Conservation (phyloP, 2,113 vertebrate species). For the Campylomormyrus tamandua region DNA sequence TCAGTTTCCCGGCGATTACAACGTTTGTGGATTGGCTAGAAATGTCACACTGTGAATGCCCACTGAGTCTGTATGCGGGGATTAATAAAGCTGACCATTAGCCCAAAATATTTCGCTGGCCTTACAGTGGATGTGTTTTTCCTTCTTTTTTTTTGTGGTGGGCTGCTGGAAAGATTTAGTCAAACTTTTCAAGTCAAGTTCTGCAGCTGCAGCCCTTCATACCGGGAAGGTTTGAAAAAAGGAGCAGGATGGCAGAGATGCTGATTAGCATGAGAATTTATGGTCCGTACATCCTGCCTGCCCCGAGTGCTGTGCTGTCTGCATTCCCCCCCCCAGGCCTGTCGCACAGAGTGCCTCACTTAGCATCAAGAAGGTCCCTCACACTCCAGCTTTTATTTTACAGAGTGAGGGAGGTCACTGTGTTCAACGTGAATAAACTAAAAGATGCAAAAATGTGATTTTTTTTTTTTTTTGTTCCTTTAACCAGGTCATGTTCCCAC, state of each 20-base stretch:
- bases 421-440: constrained; percentile 6
- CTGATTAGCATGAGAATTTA: constrained; percentile 20
- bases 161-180: constrained; percentile 7
- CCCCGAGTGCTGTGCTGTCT: neutral
- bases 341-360: neutral
- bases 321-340: neutral
- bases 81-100: constrained; percentile 10
- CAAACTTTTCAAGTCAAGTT: neutral
- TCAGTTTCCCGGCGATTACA: neutral
- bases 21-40: neutral
- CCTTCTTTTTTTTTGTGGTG: neutral
- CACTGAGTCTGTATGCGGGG: neutral
- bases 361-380: constrained; percentile 14
- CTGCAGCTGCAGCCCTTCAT: neutral
- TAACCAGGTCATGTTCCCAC: constrained; percentile 16
- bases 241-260: neutral
- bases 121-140: neutral
- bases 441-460: neutral
- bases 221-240: neutral
- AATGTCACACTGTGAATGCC: neutral
- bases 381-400: constrained; percentile 1
- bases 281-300: constrained; percentile 22
- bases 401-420: neutral
- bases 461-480: neutral
- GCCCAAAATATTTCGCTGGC: neutral